Conservation (phyloP, 2,797 vertebrate species). For the Iguana delicatissima region DNA sequence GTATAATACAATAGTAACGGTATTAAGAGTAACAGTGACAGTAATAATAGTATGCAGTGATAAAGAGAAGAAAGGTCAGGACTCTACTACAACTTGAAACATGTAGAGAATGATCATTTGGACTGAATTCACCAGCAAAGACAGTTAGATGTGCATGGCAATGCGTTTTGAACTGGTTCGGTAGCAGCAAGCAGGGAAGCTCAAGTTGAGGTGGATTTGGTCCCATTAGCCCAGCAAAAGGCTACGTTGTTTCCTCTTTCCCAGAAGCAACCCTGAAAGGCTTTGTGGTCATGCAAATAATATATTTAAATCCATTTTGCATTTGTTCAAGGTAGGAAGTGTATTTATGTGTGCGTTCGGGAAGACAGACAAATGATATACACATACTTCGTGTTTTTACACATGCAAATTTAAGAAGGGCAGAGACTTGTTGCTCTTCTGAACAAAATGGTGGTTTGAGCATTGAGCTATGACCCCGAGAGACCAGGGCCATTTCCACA, state of each 20-base stretch:
- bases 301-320: constrained; percentile 26
- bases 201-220: too few relatives aligned
- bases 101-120: background rate
- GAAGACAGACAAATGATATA: background rate
- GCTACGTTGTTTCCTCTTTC: background rate
- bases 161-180: background rate
- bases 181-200: background rate
- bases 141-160: background rate
- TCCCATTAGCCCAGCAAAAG: background rate
- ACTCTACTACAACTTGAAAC: background rate
- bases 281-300: background rate
- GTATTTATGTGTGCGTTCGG: background rate
- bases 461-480: too few relatives aligned
- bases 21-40: background rate
- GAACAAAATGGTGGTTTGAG: background rate
- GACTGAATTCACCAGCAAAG: background rate
- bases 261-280: background rate
- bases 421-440: background rate
- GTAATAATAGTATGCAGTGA: background rate
- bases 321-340: constrained; percentile 5
- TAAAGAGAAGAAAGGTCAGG: too few relatives aligned
- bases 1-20: background rate
- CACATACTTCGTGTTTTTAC: background rate
- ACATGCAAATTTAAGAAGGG: constrained; percentile 7
- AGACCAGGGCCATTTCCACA: too few relatives aligned